Conservation (phyloP, 1,140 invertebrate species). For the Heliconius eleuchia region DNA sequence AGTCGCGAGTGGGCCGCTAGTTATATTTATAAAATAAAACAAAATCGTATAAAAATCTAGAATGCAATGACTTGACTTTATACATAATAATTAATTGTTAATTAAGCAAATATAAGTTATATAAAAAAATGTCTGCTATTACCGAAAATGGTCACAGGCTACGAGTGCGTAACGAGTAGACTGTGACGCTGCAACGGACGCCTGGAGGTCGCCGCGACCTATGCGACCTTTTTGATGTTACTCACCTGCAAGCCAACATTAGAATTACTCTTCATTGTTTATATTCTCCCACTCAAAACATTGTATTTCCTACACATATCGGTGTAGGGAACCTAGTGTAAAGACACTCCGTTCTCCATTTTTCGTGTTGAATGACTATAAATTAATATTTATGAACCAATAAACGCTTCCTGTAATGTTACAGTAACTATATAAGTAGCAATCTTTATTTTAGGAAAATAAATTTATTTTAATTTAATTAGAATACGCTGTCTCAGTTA, state of each 20-base stretch:
- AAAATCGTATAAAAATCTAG: too few species aligned
- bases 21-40: too few species aligned
- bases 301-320: not conserved
- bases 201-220: conserved; percentile 41
- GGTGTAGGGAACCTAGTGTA: too few species aligned
- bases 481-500: too few species aligned
- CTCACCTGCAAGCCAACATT: conserved; percentile 28
- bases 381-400: too few species aligned
- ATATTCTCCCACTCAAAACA: not conserved
- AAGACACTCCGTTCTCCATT: too few species aligned
- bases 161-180: conserved; percentile 26
- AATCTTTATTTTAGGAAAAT: not conserved
- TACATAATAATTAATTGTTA: not conserved
- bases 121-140: conserved; percentile 3
- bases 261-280: conserved; percentile 15
- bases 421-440: not conserved
- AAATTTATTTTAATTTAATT: not conserved
- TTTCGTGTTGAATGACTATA: too few species aligned
- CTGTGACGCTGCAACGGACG: conserved; percentile 38
- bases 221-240: conserved; percentile 40
- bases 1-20: too few species aligned
- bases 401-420: not conserved
- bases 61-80: too few species aligned
- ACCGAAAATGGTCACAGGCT: conserved; percentile 8
- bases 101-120: not conserved